Conservation (phyloP, 2,797 vertebrate species). For the Scolopax bukidnonensis region DNA sequence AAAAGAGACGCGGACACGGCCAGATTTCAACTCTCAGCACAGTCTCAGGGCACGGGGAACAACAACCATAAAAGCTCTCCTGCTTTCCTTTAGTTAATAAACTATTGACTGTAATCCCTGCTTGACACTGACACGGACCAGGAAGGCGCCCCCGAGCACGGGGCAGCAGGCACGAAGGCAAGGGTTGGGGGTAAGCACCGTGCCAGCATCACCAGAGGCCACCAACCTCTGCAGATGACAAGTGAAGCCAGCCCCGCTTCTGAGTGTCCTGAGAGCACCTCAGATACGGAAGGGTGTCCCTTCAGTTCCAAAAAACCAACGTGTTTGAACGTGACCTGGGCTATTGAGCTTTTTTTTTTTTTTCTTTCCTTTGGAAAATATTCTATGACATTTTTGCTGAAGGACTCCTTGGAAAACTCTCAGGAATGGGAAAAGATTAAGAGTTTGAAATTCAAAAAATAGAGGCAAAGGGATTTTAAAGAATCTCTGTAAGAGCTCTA, state of each 20-base stretch:
- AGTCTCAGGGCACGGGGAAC: not conserved
- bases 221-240: accelerated
- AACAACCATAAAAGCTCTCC: not conserved
- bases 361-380: not conserved
- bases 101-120: not conserved
- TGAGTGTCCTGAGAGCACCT: accelerated
- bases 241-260: not conserved
- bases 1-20: not conserved
- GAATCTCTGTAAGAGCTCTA: not conserved
- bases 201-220: not conserved
- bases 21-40: not conserved
- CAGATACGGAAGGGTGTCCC: accelerated
- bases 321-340: not conserved
- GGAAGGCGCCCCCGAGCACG: not conserved
- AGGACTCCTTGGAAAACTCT: not conserved
- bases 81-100: not conserved
- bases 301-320: accelerated
- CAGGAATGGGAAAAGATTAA: not conserved
- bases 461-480: not conserved
- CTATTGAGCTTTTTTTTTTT: not conserved
- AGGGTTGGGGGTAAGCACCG: accelerated
- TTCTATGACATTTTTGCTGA: not conserved
- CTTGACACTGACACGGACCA: not conserved
- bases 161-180: accelerated
- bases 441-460: not conserved